Evolutionary conservation across 2,888 invertebrate genomes (phyloP).

Genomic region (Buathra laborator): DNA sequence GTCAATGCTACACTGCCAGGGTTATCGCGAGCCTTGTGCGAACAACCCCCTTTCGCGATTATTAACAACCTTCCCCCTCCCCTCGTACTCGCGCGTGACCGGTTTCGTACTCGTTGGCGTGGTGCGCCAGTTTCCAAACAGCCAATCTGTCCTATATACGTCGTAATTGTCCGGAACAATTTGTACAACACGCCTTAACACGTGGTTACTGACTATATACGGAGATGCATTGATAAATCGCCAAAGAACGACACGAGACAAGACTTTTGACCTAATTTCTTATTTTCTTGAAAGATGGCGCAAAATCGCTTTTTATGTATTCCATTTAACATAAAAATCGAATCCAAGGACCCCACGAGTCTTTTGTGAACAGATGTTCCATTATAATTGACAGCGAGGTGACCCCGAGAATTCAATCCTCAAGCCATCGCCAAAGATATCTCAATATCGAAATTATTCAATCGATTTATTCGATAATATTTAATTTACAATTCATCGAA

Average conservation of each 20-base stretch:
- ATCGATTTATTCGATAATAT: constrained; percentile 12
- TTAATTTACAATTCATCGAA: constrained; percentile 56
- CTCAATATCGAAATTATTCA: constrained; percentile 26
- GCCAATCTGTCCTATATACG: constrained; percentile 44
- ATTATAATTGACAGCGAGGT: background rate
- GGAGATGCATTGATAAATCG: background rate
- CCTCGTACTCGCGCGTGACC: background rate
- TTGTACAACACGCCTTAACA: constrained; percentile 41
- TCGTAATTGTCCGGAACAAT: constrained; percentile 56
- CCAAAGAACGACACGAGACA: background rate
- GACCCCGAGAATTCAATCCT: background rate
- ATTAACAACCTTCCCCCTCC: constrained; percentile 41
- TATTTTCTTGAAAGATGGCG: background rate
- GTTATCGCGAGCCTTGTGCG: constrained; percentile 31
- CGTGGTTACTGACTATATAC: background rate
- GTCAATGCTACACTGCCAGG: constrained; percentile 40
- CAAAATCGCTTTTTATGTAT: constrained; percentile 1
- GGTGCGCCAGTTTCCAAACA: constrained; percentile 13
- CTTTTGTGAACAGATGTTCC: background rate
- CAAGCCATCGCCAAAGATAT: background rate
- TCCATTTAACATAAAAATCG: background rate
- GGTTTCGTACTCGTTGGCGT: constrained; percentile 6
- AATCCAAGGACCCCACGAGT: background rate
- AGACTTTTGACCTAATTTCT: background rate
- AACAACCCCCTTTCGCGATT: constrained; percentile 35